Evolutionary conservation across 2,113 vertebrate species (phyloP), one percentile per base, ranked within the genome.

Genomic region (Peromyscus polionotus): DNA sequence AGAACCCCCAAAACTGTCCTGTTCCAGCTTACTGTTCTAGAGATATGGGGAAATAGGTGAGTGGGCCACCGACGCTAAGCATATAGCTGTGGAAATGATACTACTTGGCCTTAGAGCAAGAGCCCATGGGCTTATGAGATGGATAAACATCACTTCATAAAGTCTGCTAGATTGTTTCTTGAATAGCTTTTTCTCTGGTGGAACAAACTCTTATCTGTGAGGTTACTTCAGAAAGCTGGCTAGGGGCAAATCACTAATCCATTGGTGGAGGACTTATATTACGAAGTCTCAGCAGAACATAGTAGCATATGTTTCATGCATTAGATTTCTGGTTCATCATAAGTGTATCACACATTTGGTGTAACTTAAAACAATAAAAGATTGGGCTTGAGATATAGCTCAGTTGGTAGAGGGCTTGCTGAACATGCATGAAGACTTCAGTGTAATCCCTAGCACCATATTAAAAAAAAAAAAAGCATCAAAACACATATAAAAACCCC

Each of bases 21-120:
- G 2, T 42, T 51, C 42, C 36, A 72, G 75, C 48, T 76, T 70
- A 11, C 88, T 80, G 54, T 39, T 11, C 24, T 51, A 19, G 72
- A 95, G 59, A 89, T 97, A 5, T 24, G 51, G 89, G 92, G 93
- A 92, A 92, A 86, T 79, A 68, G 91, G 91, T 45, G 90, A 86
- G 16, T 48, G 20, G 42, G 42, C 96, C 96, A 81, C 12, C 65
- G 72, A n/a, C 2, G 1, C 92, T 57, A 16, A 85, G 61, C n/a
- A 79, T 39, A 22, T 48, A 20, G 45, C 54, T 92, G 51, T 31
- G 24, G 67, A 65, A 91, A 45, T 24, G 70, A 28, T 36, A 22
- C 75, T 68, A 11, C 63, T 51, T 54, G 65, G 20, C 19, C 22
- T 54, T 10, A 76, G 28, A 81, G 48, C 76, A 45, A 11, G 42